These are phyloP conservation scores for Bufo bufo DNA, from an alignment of 2,113 vertebrate species.

Conservation along the genomic window DNA sequence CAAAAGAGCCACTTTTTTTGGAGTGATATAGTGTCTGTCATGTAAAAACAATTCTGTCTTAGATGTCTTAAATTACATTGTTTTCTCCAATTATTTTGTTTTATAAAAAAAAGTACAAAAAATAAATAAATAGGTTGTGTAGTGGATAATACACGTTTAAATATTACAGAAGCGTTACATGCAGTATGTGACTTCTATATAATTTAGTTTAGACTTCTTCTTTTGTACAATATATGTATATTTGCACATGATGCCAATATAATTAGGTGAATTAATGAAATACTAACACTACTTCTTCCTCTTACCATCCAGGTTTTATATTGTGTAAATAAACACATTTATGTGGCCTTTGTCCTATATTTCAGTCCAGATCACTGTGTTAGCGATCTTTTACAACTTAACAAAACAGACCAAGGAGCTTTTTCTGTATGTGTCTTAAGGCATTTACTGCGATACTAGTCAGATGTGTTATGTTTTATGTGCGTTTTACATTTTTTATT, in stretches of 20 bases:
- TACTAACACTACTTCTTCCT: constrained; percentile 15
- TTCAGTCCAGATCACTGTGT: constrained; percentile 36
- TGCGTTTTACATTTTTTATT: constrained; percentile 17
- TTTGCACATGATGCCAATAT: constrained; percentile 28
- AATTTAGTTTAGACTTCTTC: neutral
- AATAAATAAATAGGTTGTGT: neutral
- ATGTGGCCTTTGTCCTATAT: constrained; percentile 41
- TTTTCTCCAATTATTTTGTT: neutral
- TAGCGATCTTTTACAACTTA: constrained; percentile 8
- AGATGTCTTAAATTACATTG: neutral
- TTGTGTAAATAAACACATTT: constrained; percentile 31
- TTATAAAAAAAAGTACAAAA: neutral
- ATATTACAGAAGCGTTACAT: neutral
- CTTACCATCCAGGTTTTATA: neutral
- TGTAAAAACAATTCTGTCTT: constrained; percentile 1
- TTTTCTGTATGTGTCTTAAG: constrained; percentile 18
- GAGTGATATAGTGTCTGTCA: neutral
- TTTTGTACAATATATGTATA: constrained; percentile 8
- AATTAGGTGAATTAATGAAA: neutral
- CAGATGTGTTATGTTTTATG: neutral
- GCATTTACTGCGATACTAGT: neutral
- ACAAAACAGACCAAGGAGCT: constrained; percentile 3
- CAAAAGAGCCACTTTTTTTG: neutral
- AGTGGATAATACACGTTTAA: neutral
- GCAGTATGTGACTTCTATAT: neutral